Conservation (phyloP, 2,113 vertebrate genomes). For the Rhea americana region DNA sequence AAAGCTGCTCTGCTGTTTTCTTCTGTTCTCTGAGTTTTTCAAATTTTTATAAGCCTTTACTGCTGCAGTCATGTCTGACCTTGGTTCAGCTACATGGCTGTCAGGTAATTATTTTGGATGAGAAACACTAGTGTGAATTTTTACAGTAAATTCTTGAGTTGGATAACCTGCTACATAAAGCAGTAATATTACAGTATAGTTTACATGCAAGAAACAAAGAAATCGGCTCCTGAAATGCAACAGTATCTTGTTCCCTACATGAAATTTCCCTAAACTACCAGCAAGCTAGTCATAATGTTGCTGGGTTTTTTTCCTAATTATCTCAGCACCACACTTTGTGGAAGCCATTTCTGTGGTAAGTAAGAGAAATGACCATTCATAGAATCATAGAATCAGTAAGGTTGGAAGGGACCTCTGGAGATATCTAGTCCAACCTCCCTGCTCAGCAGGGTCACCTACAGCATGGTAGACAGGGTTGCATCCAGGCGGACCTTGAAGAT, state of each 20-base stretch:
- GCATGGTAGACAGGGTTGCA: too few species aligned
- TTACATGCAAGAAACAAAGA: neutral
- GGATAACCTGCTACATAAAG: neutral
- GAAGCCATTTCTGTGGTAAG: neutral
- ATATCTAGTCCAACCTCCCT: too few species aligned
- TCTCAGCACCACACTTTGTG: neutral
- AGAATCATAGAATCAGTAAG: too few species aligned
- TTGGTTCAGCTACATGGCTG: neutral
- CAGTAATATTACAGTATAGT: neutral
- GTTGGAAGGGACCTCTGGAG: too few species aligned
- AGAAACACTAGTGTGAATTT: neutral
- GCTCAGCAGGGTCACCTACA: too few species aligned
- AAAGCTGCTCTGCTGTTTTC: neutral
- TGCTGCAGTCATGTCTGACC: neutral
- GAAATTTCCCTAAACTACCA: slow-evolving; percentile 9
- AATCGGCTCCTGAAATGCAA: neutral
- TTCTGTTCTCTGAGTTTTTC: neutral
- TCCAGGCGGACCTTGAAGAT: too few species aligned
- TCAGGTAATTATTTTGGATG: neutral
- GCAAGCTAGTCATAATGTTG: neutral
- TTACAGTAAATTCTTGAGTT: neutral
- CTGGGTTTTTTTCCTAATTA: neutral
- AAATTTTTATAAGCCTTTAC: neutral
- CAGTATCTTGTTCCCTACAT: neutral
- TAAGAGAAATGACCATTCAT: neutral